Percentiles rank a stretch among this genome's conserved stretches.
phyloP scores from a whole-genome alignment of 2,888 invertebrate species.

The Erynnis tages region DNA sequence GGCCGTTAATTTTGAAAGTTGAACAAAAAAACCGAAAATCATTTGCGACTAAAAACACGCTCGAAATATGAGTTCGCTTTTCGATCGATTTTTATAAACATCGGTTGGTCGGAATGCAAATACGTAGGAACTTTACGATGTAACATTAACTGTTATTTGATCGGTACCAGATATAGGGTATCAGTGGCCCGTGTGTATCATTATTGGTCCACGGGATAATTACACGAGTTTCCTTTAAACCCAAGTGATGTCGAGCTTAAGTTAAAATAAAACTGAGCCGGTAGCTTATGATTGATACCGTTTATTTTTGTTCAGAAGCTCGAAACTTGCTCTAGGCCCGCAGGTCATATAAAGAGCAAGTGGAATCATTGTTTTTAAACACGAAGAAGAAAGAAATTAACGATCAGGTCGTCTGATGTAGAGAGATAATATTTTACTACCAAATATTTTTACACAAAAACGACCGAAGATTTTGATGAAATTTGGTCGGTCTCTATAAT shows the following conservation, averaged over 20 bases:
- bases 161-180: constrained; percentile 44
- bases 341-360: no score
- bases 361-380: no score
- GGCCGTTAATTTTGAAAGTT: constrained; percentile 47
- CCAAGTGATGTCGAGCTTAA: not conserved
- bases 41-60: constrained; percentile 54
- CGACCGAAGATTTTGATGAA: no score
- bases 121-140: constrained; percentile 53
- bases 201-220: constrained; percentile 20
- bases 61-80: constrained; percentile 38
- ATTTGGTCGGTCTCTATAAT: no score
- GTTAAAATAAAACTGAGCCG: no score
- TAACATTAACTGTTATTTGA: constrained; percentile 60
- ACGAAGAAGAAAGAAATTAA: no score
- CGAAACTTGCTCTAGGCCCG: no score
- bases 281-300: no score
- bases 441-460: no score
- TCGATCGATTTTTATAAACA: constrained; percentile 61
- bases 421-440: no score
- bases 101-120: constrained; percentile 53
- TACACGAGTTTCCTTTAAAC: not conserved
- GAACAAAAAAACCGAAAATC: constrained; percentile 38
- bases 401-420: no score
- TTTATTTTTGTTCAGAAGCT: no score
- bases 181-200: constrained; percentile 11